Evolutionary conservation across 2,113 vertebrate species (phyloP), one percentile per base, ranked within the genome.

Genomic region (Genyomyrus donnyi): DNA sequence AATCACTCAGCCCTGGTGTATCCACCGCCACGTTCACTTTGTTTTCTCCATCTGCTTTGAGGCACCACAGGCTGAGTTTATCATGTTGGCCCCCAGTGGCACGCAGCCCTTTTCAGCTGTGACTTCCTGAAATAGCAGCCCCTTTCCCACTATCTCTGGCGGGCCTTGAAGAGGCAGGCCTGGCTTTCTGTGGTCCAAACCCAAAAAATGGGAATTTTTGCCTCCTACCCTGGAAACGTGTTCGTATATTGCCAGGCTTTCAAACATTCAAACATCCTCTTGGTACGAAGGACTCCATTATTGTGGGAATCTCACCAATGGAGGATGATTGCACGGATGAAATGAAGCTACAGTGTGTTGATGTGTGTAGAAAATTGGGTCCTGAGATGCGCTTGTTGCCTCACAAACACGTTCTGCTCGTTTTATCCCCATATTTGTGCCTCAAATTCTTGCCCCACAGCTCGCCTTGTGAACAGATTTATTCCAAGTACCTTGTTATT

Each of bases 401-500:
- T 52, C 19, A 21, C n/a, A 46, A 42, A 85, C 89, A 85, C 35
- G 2, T 27, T 39, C 74, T 24, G 35, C 88, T 80, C 2, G 19
- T 84, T 89, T 46, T 58, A 11, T 53, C 80, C 13, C 77, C 24
- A 42, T 85, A 42, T 85, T 85, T 62, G 80, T 85, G 50, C 90
- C 87, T 58, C 49, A 4, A 85, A 77, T 90, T 53, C n/a, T 31
- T 83, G 93, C 70, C 90, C 10, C 80, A 91, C 39, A 90, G 91
- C 89, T 94, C 94, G 95, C 94, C 94, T 93, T 48, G 87, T 90
- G 91, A 95, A 92, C 92, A 95, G 95, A 96, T 96, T 95, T 94
- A 89, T 92, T 88, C 92, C 80, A 94, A 95, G 95, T 94, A 95
- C 93, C 90, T 87, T 89, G 92, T 93, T 95, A 95, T 96, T 96